Base-by-base conservation (phyloP, 2,888 invertebrate species). In the Epistrophe grossulariae region DNA sequence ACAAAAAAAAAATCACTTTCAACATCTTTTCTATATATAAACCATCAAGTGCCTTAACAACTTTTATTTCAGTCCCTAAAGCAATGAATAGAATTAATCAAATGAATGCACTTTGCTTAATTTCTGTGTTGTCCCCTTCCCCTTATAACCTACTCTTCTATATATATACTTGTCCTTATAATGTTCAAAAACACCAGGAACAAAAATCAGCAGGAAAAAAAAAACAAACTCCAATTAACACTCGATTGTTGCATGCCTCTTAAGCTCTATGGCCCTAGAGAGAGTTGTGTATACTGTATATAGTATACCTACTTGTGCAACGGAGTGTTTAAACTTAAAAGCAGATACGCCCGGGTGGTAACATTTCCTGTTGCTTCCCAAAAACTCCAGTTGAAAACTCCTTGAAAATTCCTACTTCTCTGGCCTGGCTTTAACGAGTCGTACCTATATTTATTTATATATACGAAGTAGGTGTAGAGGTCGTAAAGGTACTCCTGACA, bases 171-270 rank as follows among this genome's bases (percentile, higher is more conserved):
- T 24, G 19, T 19, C 17, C 17, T 48, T 64, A 31, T 31, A 45
- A 45, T 64, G 43, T 13, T 50, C 35, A 10, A 28, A 50, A 55
- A 43, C 31, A 40, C 71, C 40, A 72, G 13, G 11, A 57, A 72
- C 48, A 66, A 66, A 66, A 66, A 50, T 68, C 48, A 19, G 6
- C 9, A 57, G n/a, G 7, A 7, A 4, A 31, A 55, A 17, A 28
- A 43, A 60, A 74, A 60, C 62, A 81, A 81, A 78, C 68, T 85
- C 62, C 81, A 85, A 85, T 85, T 85, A 85, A 85, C 81, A 81
- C 81, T 73, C 78, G 72, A 78, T 85, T 85, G 84, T 85, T 81
- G 84, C 70, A 70, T 31, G 77, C 45, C 72, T 81, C 77, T 78
- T 81, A 50, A 78, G 50, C 72, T 81, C 48, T 50, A 85, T 77